Base-by-base conservation (phyloP, 2,113 vertebrate species). In the Bambusicola thoracicus region DNA sequence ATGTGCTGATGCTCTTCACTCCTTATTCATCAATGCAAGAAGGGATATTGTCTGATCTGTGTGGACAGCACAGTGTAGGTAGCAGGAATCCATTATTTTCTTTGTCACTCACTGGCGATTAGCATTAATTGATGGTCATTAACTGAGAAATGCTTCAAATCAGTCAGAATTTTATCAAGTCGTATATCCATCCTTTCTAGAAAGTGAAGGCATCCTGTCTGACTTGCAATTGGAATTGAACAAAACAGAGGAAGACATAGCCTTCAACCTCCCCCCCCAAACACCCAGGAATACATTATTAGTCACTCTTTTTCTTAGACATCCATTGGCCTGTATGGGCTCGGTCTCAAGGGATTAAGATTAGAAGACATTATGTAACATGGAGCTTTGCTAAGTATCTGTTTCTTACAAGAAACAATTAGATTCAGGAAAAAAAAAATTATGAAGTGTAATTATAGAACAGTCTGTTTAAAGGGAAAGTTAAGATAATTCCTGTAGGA, bases 131-230 rank as follows among this genome's bases (percentile, higher is more conserved):
- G 92, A 74, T 0, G 7, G 41, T 87, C 72, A 85, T 96, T 95
- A 95, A 91, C 62, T 91, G 72, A 82, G 89, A 96, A 94, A 59
- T 87, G 59, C 32, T 65, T 89, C 46, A 85, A 87, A 87, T 94
- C 72, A 69, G 53, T 22, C 81, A 80, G 32, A 6, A 79, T 77
- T 79, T 93, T 63, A 70, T 55, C 75, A 38, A 55, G 67, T 41
- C 85, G 76, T 49, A 34, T 34, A 66, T 16, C 38, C 63, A 80
- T 61, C 44, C 16, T 32, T 92, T 89, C 72, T 6, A 66, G 84
- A 82, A 95, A 85, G 74, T 70, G 61, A 30, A 82, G 59, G 9
- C 59, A 62, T 25, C 8, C 34, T 5, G 6, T 34, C 70, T 68
- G 74, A 44, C 58, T 85, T 69, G 66, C 44, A 34, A n/a, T 58